phyloP scores from a whole-genome alignment of 1,140 invertebrate genomes.

The Sminthurides bifidus region DNA sequence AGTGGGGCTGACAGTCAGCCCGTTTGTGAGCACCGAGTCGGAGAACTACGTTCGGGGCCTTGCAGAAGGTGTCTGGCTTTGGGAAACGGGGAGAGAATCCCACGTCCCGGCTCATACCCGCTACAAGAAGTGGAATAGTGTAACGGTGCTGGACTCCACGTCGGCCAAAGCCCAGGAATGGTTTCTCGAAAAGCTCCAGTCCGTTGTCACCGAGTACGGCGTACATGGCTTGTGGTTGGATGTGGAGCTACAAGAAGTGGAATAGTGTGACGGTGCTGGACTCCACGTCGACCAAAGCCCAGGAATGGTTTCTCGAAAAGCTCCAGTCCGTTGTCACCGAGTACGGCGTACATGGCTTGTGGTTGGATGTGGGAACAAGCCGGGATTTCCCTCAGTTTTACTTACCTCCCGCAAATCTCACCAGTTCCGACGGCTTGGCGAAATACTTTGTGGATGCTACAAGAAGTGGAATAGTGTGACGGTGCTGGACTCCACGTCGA shows the following conservation, averaged over 20 bases:
- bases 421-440: slow-evolving; percentile 55
- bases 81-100: slow-evolving; percentile 17
- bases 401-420: slow-evolving; percentile 50
- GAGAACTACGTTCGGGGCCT: slow-evolving; percentile 58
- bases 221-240: slow-evolving; percentile 85
- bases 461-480: slow-evolving; percentile 37
- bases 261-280: slow-evolving; percentile 69
- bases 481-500: slow-evolving; percentile 72
- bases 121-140: slow-evolving; percentile 62
- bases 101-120: slow-evolving; percentile 54
- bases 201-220: slow-evolving; percentile 56
- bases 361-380: slow-evolving; percentile 75
- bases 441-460: background rate
- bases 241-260: slow-evolving; percentile 57
- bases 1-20: slow-evolving; percentile 69
- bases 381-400: slow-evolving; percentile 78
- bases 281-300: slow-evolving; percentile 63
- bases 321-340: slow-evolving; percentile 54
- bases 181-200: slow-evolving; percentile 60
- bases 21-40: slow-evolving; percentile 75
- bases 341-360: slow-evolving; percentile 77
- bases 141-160: slow-evolving; percentile 70
- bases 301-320: slow-evolving; percentile 66
- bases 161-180: slow-evolving; percentile 65
- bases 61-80: slow-evolving; percentile 32